These are phyloP conservation scores for Abrostola tripartita DNA, from an alignment of 2,888 invertebrate genomes.

Conservation along the genomic window DNA sequence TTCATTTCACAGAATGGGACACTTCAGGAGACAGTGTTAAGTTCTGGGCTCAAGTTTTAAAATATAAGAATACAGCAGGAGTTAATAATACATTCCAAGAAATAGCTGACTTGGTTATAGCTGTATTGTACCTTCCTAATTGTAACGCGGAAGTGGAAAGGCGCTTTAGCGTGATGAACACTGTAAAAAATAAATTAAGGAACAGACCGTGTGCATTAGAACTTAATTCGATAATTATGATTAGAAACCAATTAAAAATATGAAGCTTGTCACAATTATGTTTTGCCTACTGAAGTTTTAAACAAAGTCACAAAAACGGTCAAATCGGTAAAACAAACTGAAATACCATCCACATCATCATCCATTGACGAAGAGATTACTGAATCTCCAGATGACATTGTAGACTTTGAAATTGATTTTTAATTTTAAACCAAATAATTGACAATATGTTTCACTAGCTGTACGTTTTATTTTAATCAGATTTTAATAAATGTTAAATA, in stretches of 20 bases:
- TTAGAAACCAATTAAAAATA: conserved; percentile 25
- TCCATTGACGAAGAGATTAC: background rate
- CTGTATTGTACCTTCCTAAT: no score
- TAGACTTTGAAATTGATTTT: conserved; percentile 2
- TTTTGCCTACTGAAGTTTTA: conserved; percentile 9
- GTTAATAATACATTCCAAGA: no score
- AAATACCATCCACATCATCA: conserved; percentile 7
- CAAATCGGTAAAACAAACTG: conserved; percentile 2
- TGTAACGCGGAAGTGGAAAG: no score
- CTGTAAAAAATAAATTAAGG: conserved; percentile 44
- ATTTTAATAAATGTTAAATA: background rate
- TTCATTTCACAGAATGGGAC: no score
- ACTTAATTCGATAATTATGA: conserved; percentile 18
- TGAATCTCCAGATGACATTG: conserved; percentile 3
- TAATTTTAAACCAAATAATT: background rate
- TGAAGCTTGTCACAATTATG: conserved; percentile 14
- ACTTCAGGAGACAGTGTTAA: no score
- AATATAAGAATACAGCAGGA: no score
- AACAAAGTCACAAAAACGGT: conserved; percentile 13
- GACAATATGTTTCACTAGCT: background rate
- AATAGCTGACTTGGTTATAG: no score
- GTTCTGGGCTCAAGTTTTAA: no score
- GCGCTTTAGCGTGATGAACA: no score
- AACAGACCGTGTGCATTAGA: conserved; percentile 17
- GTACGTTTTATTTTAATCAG: background rate